Evolutionary conservation across 2,888 invertebrate species (phyloP), one percentile per base, ranked within the genome.

Genomic region (Phalangium opilio): DNA sequence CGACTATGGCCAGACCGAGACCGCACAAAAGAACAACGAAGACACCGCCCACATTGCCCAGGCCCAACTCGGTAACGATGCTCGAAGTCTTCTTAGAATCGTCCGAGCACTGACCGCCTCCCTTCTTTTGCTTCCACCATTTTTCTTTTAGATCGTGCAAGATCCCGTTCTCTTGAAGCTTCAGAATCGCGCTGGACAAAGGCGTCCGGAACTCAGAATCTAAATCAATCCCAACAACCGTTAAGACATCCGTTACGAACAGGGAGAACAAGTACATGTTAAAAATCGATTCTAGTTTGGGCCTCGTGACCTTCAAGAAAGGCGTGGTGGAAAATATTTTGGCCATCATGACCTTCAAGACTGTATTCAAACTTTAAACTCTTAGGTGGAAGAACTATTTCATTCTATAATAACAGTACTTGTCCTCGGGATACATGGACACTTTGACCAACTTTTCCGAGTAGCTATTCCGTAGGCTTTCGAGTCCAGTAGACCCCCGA

Each of bases 391-490:
- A n/a, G n/a, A n/a, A n/a, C n/a, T n/a, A n/a, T n/a, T n/a, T n/a
- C n/a, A n/a, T n/a, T n/a, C n/a, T n/a, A n/a, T n/a, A n/a, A n/a
- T n/a, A n/a, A n/a, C n/a, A n/a, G n/a, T n/a, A n/a, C n/a, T n/a
- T n/a, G n/a, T n/a, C n/a, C n/a, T n/a, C n/a, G n/a, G n/a, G n/a
- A n/a, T n/a, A n/a, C n/a, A n/a, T n/a, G n/a, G n/a, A n/a, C 27
- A 8, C 5, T 27, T 27, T 27, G 27, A 27, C 27, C 27, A 68
- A 90, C 90, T 85, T 58, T 84, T 84, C 12, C 86, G 86, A 72
- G 89, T 81, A 10, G 90, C 93, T 53, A 93, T 89, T 43, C 91
- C 93, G 62, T 93, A 93, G 60, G 90, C 90, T 66, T 93, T 93
- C n/a, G 83, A 85, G 65, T 93, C 91, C 42, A 93, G 72, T 72